Conservation (phyloP, 2,113 vertebrate species). For the Cricetomys ansorgei region DNA sequence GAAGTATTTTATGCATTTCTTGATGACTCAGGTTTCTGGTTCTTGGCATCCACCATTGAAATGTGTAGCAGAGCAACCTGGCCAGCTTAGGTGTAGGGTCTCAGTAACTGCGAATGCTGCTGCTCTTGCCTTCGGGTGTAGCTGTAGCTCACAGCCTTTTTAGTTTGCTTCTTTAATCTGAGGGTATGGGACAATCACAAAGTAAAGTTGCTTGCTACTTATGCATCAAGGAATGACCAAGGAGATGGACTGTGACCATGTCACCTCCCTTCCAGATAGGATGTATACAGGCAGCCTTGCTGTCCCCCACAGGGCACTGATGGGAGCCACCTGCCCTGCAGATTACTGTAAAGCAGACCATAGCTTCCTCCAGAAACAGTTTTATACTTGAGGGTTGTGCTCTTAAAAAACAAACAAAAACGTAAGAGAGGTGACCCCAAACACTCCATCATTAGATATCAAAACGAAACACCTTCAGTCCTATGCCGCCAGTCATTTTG, state of each 20-base stretch:
- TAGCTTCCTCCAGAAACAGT: neutral
- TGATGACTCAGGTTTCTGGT: neutral
- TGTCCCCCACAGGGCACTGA: neutral
- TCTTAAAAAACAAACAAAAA: neutral
- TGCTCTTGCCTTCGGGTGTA: neutral
- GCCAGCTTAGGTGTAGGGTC: neutral
- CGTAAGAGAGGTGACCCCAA: neutral
- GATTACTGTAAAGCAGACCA: neutral
- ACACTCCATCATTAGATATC: neutral
- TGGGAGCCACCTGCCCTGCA: neutral
- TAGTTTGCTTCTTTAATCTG: neutral
- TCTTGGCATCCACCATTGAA: rapidly evolving
- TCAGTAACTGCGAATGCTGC: neutral
- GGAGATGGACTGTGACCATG: neutral
- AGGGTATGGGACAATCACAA: neutral
- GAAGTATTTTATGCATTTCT: rapidly evolving
- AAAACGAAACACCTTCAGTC: neutral
- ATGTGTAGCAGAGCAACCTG: rapidly evolving
- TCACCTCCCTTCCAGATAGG: neutral
- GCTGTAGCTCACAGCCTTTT: neutral
- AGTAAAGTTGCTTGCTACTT: too few species aligned
- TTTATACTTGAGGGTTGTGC: neutral
- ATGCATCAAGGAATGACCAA: neutral
- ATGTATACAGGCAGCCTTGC: neutral
- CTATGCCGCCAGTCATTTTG: rapidly evolving